Evolutionary conservation across 2,888 invertebrate species (phyloP), one percentile per base, ranked within the genome.

Genomic region (Dermolepida albohirtum): DNA sequence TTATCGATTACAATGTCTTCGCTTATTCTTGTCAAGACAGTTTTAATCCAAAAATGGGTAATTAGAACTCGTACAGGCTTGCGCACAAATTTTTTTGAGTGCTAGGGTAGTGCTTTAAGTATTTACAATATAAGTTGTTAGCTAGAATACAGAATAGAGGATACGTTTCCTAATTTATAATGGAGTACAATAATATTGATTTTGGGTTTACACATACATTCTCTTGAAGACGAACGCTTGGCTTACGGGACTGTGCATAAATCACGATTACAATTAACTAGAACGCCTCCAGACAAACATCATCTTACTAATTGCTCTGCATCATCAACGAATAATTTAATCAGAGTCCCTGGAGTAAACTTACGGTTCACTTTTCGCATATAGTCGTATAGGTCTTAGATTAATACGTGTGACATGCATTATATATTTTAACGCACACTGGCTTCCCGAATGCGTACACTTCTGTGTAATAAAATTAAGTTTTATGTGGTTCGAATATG

Each of bases 191-290:
- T 27, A 14, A 14, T 47, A 59, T 59, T 27, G 59, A 59, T 59
- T 59, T 27, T 43, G 10, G 59, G 27, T 59, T 59, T 59, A 59
- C 59, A 44, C 59, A 44, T 44, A 44, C 44, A 59, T 29, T 44
- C 44, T 59, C 59, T 59, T 44, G 44, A 44, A 59, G 59, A 59
- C 27, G 59, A 59, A 59, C 59, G 44, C 59, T 44, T 59, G 59
- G 43, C 59, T 59, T 59, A 44, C 29, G 59, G 59, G 44, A 59
- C 59, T 29, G 44, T 59, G 59, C 43, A 59, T 59, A 59, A 59
- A 59, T 59, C 59, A 59, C 59, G 59, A 59, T 59, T 59, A 59
- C 59, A 59, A 59, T 59, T 59, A 59, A 59, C 59, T 14, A 44
- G 44, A 14, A 47, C 59, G 59, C 59, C 59, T 44, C 44, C 44